Conservation (phyloP, 2,797 vertebrate genomes). For the Mergus octosetaceus region DNA sequence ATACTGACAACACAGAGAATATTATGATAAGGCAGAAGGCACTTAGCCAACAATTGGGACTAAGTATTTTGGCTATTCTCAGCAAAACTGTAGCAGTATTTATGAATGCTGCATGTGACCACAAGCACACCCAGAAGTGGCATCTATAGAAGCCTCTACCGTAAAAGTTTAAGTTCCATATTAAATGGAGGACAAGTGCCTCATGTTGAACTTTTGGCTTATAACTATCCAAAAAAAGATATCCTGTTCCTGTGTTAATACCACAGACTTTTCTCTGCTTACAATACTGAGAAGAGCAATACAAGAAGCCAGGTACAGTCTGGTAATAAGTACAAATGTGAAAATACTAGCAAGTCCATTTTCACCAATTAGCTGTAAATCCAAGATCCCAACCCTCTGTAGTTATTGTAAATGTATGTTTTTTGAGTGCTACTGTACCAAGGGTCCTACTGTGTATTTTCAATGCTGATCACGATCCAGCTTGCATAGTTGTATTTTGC, state of each 20-base stretch:
- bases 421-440: background rate
- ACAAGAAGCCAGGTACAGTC: background rate
- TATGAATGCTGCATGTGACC: background rate
- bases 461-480: background rate
- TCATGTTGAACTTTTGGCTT: background rate
- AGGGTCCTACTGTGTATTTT: background rate
- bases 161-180: background rate
- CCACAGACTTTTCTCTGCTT: background rate
- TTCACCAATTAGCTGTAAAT: background rate
- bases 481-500: conserved; percentile 6
- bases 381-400: background rate
- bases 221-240: background rate
- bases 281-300: background rate
- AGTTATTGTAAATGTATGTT: background rate
- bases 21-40: background rate
- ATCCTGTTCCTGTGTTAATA: background rate
- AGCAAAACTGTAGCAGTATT: background rate
- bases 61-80: background rate
- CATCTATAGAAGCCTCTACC: background rate
- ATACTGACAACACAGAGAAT: background rate
- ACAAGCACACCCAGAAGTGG: background rate
- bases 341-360: background rate
- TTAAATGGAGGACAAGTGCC: background rate
- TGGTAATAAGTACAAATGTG: background rate
- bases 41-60: background rate